Base-by-base conservation (phyloP, 2,888 invertebrate genomes). In the Dicranocentrus wangi region DNA sequence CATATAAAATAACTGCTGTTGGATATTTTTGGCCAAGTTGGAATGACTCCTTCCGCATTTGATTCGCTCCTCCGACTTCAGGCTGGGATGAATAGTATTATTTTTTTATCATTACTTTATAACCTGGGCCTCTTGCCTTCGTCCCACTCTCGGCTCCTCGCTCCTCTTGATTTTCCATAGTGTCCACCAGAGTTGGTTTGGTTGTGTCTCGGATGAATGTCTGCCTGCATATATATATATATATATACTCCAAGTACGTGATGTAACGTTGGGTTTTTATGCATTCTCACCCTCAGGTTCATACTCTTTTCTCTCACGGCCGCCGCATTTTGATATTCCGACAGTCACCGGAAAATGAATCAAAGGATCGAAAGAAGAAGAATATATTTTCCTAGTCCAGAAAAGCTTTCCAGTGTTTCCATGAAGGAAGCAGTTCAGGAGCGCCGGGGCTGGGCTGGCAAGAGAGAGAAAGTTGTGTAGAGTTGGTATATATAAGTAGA, bases 331-430 rank as follows among this genome's bases (percentile, higher is more conserved):
- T 84, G 83, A 82, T 82, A 84, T 82, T 84, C 80, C 70, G 71
- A 76, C 42, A 82, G 80, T 82, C 71, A 76, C 80, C 65, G 77
- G 83, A 80, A 80, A 82, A 82, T 84, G 83, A 84, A 84, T 82
- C 82, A 80, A 84, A 79, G 72, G 72, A 66, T 71, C 71, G 79
- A 79, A 72, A 79, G n/a, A n/a, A n/a, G n/a, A n/a, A n/a, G n/a
- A n/a, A n/a, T n/a, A n/a, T n/a, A n/a, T n/a, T 66, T 79, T 72
- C 39, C 65, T 55, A 71, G 69, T 69, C 70, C 27, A 72, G 32
- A 32, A 79, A 60, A 66, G 60, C 72, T 70, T 71, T 66, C 23
- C 19, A 27, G 55, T 32, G 5, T 79, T 55, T 58, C 65, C 55
- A 47, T 71, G 79, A 72, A 66, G 79, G 3, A 7, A 32, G 32